Percentiles rank a stretch among this genome's conserved stretches.
Conservation (phyloP, 2,888 invertebrate species). For the Leptopilina myrica region DNA sequence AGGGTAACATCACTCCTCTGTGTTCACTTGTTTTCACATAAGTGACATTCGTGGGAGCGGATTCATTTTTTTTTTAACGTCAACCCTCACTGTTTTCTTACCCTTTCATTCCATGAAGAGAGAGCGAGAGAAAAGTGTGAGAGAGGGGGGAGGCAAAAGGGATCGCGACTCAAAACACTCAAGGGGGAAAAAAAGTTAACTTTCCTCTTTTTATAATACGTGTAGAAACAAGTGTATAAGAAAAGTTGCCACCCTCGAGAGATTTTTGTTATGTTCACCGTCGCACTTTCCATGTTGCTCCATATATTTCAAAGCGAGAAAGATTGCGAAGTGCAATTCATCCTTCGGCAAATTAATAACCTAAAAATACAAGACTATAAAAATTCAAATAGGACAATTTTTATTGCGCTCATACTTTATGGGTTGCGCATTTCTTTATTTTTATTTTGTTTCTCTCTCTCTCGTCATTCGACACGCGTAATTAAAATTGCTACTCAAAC, state of each 20-base stretch:
- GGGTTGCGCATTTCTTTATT: constrained; percentile 54
- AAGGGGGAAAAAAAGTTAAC: background rate
- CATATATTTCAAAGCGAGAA: background rate
- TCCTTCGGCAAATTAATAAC: constrained; percentile 50
- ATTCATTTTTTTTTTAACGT: constrained; percentile 34
- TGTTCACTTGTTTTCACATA: constrained; percentile 34
- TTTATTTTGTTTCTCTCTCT: background rate
- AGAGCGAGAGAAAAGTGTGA: too few species aligned
- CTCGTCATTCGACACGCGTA: constrained; percentile 21
- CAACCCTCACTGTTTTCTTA: background rate
- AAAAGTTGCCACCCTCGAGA: background rate
- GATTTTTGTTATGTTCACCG: background rate
- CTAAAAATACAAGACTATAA: constrained; percentile 32
- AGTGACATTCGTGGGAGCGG: constrained; percentile 29
- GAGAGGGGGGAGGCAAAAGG: background rate
- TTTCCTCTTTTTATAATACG: background rate
- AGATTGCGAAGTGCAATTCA: constrained; percentile 44
- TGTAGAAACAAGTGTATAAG: constrained; percentile 13
- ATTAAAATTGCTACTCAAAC: constrained; percentile 30
- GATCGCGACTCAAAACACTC: background rate
- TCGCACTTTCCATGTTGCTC: background rate
- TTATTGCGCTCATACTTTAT: constrained; percentile 65
- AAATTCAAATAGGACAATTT: constrained; percentile 45
- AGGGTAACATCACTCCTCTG: constrained; percentile 45
- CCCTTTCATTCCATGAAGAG: background rate